Evolutionary conservation across 2,113 vertebrate genomes (phyloP), one percentile per base, ranked within the genome.

Genomic region (Corythoichthys intestinalis): DNA sequence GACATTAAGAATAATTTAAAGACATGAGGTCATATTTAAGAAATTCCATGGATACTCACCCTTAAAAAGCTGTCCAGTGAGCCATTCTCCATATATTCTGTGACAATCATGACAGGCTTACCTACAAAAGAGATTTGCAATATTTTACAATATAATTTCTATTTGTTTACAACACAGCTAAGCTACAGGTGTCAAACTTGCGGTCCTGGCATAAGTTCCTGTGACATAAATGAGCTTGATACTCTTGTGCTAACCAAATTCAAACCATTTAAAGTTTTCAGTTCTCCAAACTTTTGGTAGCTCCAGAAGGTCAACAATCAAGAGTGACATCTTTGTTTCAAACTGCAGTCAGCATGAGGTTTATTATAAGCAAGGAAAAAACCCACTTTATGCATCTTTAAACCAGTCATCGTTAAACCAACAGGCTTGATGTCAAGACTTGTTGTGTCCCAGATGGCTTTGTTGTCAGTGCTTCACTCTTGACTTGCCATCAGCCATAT

Each of bases 241-340:
- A 44, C 6, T 8, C 41, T 28, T 8, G 41, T 56, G 9, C 20
- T 11, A 56, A 56, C 53, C 11, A 34, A 56, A 56, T 34, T 56
- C 9, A 9, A 56, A 56, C 28, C n/a, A 20, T 20, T 54, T 20
- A n/a, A 28, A 57, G 56, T 58, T 58, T 58, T 56, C 20, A 37
- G 11, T 37, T 38, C 13, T 20, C 17, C n/a, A 44, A 62, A 28
- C 68, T 83, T 87, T 88, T 86, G 77, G 79, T 77, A 77, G 82
- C 75, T 81, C 74, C 72, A 41, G 80, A 83, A 84, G 92, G 84
- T 91, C 88, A 91, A 75, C n/a, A n/a, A n/a, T n/a, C n/a, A n/a
- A n/a, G n/a, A n/a, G n/a, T n/a, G n/a, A n/a, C 84, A 88, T 90
- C 86, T 92, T 93, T 90, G 92, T 90, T 90, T 73, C 72, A 86